Percentiles rank a stretch among this genome's conserved stretches.
Conservation (phyloP, 2,113 vertebrate genomes). For the Ranitomeya variabilis region DNA sequence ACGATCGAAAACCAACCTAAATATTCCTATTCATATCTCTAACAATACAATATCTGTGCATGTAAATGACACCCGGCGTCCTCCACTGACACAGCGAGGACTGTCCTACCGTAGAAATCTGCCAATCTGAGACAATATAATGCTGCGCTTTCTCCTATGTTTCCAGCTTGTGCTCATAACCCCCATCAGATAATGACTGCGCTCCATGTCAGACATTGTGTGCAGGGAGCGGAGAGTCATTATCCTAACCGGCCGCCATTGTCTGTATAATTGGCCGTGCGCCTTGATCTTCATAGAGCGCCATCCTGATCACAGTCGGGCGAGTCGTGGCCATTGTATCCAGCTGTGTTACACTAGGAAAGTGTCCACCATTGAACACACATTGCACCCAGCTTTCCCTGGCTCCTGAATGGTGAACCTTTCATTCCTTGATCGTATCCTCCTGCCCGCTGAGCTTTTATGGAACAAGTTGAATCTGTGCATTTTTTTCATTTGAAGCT, state of each 20-base stretch:
- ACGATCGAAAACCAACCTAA: no score
- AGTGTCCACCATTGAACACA: background rate
- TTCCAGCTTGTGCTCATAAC: background rate
- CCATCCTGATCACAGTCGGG: background rate
- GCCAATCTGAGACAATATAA: background rate
- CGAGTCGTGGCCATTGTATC: no score
- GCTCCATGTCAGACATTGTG: background rate
- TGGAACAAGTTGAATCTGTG: no score
- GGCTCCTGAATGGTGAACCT: background rate
- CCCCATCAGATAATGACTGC: background rate
- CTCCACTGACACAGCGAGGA: no score
- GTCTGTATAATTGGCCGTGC: constrained; percentile 9
- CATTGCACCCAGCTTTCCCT: background rate
- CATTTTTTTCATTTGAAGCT: no score
- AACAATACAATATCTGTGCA: no score
- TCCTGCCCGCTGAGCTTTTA: no score
- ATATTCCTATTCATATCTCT: no score
- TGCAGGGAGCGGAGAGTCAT: background rate
- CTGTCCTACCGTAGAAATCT: no score
- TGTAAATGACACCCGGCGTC: no score
- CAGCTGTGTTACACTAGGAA: background rate
- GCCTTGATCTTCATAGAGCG: background rate
- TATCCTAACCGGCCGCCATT: background rate
- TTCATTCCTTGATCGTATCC: no score
- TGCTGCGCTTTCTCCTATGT: background rate